phyloP scores from a whole-genome alignment of 2,797 vertebrate species.

The Anguilla obscura region DNA sequence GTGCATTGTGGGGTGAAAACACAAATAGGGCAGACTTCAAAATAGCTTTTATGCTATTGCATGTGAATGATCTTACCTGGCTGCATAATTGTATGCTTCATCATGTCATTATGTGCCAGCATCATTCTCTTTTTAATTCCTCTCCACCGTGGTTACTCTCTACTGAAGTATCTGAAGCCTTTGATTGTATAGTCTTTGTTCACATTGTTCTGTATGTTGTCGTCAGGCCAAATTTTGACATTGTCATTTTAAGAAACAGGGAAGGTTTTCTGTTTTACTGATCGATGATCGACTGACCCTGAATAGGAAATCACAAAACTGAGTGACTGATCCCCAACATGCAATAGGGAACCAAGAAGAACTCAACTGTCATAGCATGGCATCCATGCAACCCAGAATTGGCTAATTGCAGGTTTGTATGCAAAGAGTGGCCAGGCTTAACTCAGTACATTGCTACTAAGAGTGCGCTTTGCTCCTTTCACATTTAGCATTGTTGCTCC shows the following conservation, averaged over 20 bases:
- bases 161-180: not conserved
- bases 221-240: not conserved
- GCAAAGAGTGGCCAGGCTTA: conserved; percentile 45
- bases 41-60: not conserved
- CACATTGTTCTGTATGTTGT: not conserved
- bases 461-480: conserved; percentile 75
- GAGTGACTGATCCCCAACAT: not conserved
- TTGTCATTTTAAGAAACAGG: not conserved
- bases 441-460: conserved; percentile 65
- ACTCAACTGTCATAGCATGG: not conserved
- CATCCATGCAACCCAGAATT: not conserved
- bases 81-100: not conserved
- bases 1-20: not conserved
- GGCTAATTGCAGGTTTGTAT: not conserved
- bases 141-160: not conserved
- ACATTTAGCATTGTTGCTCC: conserved; percentile 68
- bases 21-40: not conserved
- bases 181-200: not conserved
- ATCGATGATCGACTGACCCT: not conserved
- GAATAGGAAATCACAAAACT: not conserved
- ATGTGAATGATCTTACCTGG: not conserved
- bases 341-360: not conserved
- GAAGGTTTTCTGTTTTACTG: not conserved
- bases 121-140: not conserved
- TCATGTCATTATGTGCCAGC: not conserved